phyloP scores from a whole-genome alignment of 2,113 vertebrate species.

The Saguinus midas region DNA sequence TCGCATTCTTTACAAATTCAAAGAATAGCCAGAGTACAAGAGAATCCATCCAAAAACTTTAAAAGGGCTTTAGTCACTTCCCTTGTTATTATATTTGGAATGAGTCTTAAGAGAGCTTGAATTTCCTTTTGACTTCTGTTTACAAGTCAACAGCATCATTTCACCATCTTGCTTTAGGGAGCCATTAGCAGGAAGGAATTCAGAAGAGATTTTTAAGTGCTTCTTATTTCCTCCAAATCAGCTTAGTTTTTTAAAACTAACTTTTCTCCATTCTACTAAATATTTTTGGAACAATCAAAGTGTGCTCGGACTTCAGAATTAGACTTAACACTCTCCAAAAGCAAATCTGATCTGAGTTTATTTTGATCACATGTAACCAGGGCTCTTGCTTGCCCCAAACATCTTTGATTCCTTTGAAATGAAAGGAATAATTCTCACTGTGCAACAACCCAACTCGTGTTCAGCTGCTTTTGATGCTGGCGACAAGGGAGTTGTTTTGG shows the following conservation, averaged over 20 bases:
- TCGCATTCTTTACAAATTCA: background rate
- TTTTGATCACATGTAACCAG: slow-evolving; percentile 67
- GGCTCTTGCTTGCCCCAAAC: slow-evolving; percentile 60
- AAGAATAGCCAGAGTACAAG: slow-evolving; percentile 15
- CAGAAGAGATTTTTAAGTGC: slow-evolving; percentile 9
- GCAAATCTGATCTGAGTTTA: slow-evolving; percentile 58
- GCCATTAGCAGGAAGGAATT: slow-evolving; percentile 45
- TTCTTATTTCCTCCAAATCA: slow-evolving; percentile 41
- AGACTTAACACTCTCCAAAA: slow-evolving; percentile 19
- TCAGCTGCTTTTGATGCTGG: slow-evolving; percentile 81
- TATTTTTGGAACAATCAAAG: background rate
- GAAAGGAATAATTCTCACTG: slow-evolving; percentile 84
- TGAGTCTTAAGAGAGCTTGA: slow-evolving; percentile 26
- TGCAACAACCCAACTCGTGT: slow-evolving; percentile 78
- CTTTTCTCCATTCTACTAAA: background rate
- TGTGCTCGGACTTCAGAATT: background rate
- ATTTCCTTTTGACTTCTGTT: slow-evolving; percentile 51
- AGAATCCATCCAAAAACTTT: background rate
- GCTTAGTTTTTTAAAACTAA: slow-evolving; percentile 20
- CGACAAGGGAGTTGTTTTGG: slow-evolving; percentile 76
- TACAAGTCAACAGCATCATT: slow-evolving; percentile 44
- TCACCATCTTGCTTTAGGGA: rapidly evolving
- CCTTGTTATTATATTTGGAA: slow-evolving; percentile 55
- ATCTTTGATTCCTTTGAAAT: slow-evolving; percentile 76
- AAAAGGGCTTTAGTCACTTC: slow-evolving; percentile 39